These are phyloP conservation scores for Catocala sponsa DNA, from an alignment of 2,888 invertebrate species.

Conservation along the genomic window DNA sequence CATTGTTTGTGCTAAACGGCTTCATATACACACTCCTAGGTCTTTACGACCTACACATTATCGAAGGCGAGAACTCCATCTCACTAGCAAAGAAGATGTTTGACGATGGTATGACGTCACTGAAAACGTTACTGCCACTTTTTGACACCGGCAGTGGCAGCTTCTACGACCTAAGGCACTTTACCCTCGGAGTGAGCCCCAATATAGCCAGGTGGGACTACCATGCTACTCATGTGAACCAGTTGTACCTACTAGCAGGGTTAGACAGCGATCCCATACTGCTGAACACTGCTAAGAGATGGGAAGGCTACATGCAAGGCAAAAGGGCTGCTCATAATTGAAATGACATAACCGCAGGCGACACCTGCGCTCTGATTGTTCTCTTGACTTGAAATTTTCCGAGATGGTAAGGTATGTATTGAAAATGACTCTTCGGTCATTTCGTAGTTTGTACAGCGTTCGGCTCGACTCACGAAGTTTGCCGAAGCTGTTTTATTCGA, in stretches of 20 bases:
- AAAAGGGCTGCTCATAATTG: slow-evolving; percentile 97
- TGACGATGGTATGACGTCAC: slow-evolving; percentile 94
- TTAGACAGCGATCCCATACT: slow-evolving; percentile 95
- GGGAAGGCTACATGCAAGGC: slow-evolving; percentile 99
- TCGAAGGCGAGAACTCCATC: slow-evolving; percentile 91
- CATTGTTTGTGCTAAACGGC: slow-evolving; percentile 98
- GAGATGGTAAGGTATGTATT: not conserved
- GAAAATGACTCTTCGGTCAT: not conserved
- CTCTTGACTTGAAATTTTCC: slow-evolving; percentile 13
- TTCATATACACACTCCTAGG: slow-evolving; percentile 99
- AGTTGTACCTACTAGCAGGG: slow-evolving; percentile 95
- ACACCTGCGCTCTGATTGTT: slow-evolving; percentile 24
- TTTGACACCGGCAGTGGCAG: slow-evolving; percentile 99
- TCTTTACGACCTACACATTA: slow-evolving; percentile 96
- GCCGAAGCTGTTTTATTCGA: slow-evolving; percentile 17
- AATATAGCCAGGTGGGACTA: slow-evolving; percentile 99
- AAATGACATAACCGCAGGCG: slow-evolving; percentile 46
- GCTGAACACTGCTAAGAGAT: slow-evolving; percentile 94
- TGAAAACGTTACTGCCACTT: slow-evolving; percentile 95
- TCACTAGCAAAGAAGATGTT: slow-evolving; percentile 93
- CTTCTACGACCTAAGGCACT: slow-evolving; percentile 98
- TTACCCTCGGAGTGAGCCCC: slow-evolving; percentile 95
- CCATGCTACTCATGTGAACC: slow-evolving; percentile 99
- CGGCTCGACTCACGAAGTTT: not conserved
- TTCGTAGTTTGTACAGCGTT: not conserved